These are phyloP conservation scores for Cochlearius cochlearius DNA, from an alignment of 2,113 vertebrate genomes.

Conservation along the genomic window DNA sequence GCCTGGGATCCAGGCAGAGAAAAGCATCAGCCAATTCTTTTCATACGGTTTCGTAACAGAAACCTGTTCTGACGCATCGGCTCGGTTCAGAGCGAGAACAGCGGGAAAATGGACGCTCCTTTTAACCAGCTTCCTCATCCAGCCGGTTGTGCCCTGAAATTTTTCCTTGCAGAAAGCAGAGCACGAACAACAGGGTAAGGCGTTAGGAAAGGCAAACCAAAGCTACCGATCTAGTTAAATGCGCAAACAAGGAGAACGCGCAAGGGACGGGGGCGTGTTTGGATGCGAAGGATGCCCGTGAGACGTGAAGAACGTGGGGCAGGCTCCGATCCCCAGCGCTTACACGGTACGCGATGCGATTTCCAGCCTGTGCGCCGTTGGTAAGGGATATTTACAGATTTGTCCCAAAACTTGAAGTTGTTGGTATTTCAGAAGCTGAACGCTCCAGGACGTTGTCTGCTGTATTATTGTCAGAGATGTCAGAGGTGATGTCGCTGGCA, in stretches of 20 bases:
- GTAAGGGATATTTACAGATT: not conserved
- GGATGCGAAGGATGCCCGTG: not conserved
- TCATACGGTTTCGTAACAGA: not conserved
- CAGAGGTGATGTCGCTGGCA: not conserved
- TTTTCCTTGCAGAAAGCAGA: not conserved
- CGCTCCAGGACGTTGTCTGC: not conserved
- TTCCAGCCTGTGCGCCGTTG: not conserved
- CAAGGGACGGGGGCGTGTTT: not conserved
- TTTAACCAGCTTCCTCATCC: not conserved
- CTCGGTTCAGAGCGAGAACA: not conserved
- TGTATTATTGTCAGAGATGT: not conserved
- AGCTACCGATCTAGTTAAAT: not conserved
- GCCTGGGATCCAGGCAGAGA: not conserved
- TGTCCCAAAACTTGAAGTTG: not conserved
- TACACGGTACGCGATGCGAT: accelerated
- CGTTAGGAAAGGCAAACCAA: not conserved
- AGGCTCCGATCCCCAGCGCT: not conserved
- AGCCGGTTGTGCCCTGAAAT: accelerated
- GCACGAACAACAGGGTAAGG: not conserved
- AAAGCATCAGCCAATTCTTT: not conserved
- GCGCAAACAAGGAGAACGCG: not conserved
- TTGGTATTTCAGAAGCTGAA: not conserved
- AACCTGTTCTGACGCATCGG: not conserved
- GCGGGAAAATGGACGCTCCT: not conserved
- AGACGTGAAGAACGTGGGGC: not conserved